Conservation (phyloP, 2,888 invertebrate species). For the Andrena minutula region DNA sequence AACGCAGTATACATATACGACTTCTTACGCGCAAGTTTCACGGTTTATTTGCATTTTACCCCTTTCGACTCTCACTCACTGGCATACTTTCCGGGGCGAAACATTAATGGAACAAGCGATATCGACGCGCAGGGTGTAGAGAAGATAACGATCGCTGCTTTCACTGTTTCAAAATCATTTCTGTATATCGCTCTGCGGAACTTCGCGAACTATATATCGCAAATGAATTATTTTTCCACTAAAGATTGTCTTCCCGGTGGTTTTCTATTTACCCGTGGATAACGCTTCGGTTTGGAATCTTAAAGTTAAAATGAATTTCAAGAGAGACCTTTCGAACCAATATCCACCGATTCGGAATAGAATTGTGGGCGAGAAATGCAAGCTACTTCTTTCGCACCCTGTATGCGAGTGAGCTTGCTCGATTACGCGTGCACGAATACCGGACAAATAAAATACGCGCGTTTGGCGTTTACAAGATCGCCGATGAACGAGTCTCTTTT, state of each 20-base stretch:
- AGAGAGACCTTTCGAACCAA: no score
- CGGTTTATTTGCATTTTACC: slow-evolving; percentile 41
- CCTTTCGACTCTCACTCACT: not conserved
- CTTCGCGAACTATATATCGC: no score
- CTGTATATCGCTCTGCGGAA: no score
- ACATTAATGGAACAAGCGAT: not conserved
- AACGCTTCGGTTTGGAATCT: no score
- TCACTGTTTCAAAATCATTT: no score
- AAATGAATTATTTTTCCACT: no score
- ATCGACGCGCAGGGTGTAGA: not conserved
- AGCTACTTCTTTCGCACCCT: not conserved
- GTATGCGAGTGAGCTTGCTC: not conserved
- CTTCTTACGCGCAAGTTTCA: slow-evolving; percentile 37
- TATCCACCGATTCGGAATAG: not conserved
- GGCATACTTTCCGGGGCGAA: not conserved
- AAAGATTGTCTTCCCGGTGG: no score
- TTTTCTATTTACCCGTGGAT: no score
- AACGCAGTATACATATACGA: slow-evolving; percentile 48
- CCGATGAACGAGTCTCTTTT: slow-evolving; percentile 4
- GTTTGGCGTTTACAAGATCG: not conserved
- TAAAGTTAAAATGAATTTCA: no score
- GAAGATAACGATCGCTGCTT: no score
- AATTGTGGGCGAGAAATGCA: no score
- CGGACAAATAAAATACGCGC: slow-evolving; percentile 6
- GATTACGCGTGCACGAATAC: not conserved